Evolutionary conservation across 1,140 invertebrate genomes (phyloP), one percentile per base, ranked within the genome.

Genomic region (Samia ricini): DNA sequence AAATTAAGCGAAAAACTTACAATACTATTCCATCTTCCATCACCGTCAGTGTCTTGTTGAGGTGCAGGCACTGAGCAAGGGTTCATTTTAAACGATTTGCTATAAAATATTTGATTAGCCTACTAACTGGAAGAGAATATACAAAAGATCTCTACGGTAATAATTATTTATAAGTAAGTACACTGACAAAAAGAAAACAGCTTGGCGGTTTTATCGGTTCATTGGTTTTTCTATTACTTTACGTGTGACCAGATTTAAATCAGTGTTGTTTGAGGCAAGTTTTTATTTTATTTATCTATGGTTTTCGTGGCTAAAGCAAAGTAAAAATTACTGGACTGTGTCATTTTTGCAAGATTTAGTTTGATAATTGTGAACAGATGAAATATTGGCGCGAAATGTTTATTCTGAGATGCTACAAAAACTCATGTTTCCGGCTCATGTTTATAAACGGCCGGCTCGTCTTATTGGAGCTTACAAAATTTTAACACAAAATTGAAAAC

Each of bases 1-100:
- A 42, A 42, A 42, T 15, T 12, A 1, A 15, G 8, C 4, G 33
- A 42, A 51, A 71, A 67, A 79, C 88, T 91, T 88, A 93, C 92
- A 90, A 94, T 92, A 78, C 93, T 94, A 79, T 94, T 92, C 94
- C 94, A 95, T 68, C 94, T 81, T 68, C 92, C 93, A 81, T 95
- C 94, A 51, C 93, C 94, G 64, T 93, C 92, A 57, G 89, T 79
- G 86, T 95, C 94, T 79, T 91, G 90, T 65, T 93, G 86, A 66
- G 92, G 91, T 61, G 92, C 84, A 66, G 94, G 92, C 56, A 92
- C 83, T 54, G 92, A 89, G 71, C 94, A 94, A 74, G 92, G 91
- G 88, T 93, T 93, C 91, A 92, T 92, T 62, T 68, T 83, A 61
- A 36, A 36, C 20, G 2, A 36, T 36, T 21, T 57, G 15, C 10